Evolutionary conservation across 1,140 invertebrate species (phyloP).

Genomic region (Meloidogyne chitwoodi): DNA sequence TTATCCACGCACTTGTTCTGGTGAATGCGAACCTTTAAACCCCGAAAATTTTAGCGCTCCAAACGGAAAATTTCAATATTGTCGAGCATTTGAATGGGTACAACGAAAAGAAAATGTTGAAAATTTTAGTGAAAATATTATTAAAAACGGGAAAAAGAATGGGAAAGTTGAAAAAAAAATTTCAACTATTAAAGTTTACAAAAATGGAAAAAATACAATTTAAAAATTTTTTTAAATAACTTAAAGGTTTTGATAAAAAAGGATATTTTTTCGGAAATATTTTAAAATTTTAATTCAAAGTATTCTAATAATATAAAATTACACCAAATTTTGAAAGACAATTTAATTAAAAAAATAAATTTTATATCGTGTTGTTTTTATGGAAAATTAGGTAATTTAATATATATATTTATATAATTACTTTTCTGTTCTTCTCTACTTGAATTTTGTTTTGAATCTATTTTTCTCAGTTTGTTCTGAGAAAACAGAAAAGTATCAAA

Average conservation of each 20-base stretch:
- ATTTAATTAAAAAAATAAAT: neutral
- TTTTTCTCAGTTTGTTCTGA: neutral
- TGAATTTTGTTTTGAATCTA: neutral
- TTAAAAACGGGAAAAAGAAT: neutral
- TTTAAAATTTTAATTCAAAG: neutral
- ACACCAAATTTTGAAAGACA: neutral
- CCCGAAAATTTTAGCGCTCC: constrained; percentile 49
- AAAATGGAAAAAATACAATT: neutral
- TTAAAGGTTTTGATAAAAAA: too few species aligned
- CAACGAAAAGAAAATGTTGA: constrained; percentile 39
- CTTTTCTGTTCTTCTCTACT: neutral
- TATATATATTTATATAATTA: neutral
- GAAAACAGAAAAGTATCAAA: neutral
- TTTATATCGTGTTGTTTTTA: neutral
- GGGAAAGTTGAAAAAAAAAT: neutral
- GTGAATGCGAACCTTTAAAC: constrained; percentile 53
- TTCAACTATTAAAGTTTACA: neutral
- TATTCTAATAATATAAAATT: neutral
- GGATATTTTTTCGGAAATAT: neutral
- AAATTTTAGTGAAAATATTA: neutral
- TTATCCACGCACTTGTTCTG: constrained; percentile 57
- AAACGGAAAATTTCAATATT: constrained; percentile 54
- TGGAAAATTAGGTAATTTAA: neutral
- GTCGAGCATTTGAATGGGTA: constrained; percentile 44
- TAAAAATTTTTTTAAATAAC: neutral